phyloP scores from a whole-genome alignment of 2,113 vertebrate species.

The Prolemur simus region DNA sequence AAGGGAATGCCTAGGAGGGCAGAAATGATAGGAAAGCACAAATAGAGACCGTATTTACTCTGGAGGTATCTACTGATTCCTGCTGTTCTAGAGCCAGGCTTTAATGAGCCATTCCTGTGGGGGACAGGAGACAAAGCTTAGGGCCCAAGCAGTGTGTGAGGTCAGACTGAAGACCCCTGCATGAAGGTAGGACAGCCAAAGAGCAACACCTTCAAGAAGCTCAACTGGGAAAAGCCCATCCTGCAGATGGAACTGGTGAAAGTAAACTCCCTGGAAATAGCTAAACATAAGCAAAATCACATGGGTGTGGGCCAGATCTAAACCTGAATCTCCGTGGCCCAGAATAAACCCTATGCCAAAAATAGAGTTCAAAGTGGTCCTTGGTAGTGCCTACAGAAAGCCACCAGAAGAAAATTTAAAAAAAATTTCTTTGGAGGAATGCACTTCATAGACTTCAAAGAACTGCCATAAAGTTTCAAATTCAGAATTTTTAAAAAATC shows the following conservation, averaged over 20 bases:
- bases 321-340: not conserved
- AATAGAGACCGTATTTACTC: not conserved
- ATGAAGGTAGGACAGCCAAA: slow-evolving; percentile 10
- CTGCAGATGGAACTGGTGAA: not conserved
- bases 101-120: not conserved
- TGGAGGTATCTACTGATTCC: not conserved
- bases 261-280: not conserved
- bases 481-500: not conserved
- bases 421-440: not conserved
- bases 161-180: not conserved
- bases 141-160: not conserved
- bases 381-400: not conserved
- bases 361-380: not conserved
- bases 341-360: not conserved
- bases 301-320: not conserved
- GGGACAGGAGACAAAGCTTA: not conserved
- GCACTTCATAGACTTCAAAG: not conserved
- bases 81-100: not conserved
- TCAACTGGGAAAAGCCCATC: not conserved
- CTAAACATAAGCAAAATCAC: not conserved
- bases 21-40: slow-evolving; percentile 29
- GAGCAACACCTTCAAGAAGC: not conserved
- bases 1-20: not conserved
- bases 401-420: not conserved
- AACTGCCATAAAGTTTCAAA: slow-evolving; percentile 17